phyloP scores from a whole-genome alignment of 2,113 vertebrate genomes.

The Heterochromis multidens region DNA sequence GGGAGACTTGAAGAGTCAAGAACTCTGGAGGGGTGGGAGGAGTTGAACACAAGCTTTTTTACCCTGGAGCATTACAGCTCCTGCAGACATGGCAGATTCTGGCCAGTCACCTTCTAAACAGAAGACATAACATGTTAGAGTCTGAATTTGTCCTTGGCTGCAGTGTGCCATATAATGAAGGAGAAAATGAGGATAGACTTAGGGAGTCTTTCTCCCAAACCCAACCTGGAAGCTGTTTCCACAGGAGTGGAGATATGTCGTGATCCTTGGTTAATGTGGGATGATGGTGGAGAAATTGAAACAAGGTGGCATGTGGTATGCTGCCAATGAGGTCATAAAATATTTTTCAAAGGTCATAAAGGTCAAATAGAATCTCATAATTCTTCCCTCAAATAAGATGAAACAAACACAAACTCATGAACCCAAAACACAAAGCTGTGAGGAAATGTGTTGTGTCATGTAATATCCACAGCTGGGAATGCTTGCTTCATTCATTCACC shows the following conservation, averaged over 20 bases:
- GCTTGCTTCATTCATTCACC: constrained; percentile 33
- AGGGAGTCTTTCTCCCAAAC: too few relatives aligned
- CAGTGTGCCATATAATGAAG: too few relatives aligned
- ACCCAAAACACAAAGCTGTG: neutral
- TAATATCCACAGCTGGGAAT: constrained; percentile 64
- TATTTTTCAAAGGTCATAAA: neutral
- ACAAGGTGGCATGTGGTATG: accelerated
- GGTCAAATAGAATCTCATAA: neutral
- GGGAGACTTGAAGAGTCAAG: too few relatives aligned
- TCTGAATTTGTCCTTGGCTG: too few relatives aligned
- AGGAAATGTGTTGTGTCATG: constrained; percentile 18
- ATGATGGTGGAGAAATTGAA: accelerated
- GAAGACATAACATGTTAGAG: too few relatives aligned
- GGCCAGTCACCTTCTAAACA: too few relatives aligned
- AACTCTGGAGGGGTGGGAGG: too few relatives aligned
- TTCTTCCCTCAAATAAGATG: accelerated
- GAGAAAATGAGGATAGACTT: too few relatives aligned
- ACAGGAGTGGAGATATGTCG: neutral
- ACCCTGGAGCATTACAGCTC: too few relatives aligned
- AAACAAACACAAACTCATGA: neutral
- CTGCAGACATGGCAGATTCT: too few relatives aligned
- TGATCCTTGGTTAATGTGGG: neutral
- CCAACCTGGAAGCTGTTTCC: neutral
- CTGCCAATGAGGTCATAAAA: neutral
- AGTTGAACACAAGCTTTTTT: too few relatives aligned